Conservation (phyloP, 2,113 vertebrate species). For the Ophthalmotilapia sp. region DNA sequence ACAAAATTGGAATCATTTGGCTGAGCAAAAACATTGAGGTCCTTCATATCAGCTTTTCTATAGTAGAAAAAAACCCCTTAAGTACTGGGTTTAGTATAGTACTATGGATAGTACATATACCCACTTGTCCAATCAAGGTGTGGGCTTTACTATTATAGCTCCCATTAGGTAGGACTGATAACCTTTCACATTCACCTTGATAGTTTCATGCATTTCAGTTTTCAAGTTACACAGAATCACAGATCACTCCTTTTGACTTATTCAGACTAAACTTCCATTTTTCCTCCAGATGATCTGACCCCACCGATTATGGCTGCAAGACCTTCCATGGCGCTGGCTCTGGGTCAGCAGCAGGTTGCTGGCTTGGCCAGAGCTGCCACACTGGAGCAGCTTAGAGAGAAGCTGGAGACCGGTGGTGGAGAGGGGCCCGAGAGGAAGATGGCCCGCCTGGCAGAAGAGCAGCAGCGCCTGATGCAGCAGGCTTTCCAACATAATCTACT, state of each 20-base stretch:
- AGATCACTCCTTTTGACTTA: background rate
- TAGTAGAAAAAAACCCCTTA: background rate
- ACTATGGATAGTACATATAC: background rate
- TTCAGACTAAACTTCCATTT: background rate
- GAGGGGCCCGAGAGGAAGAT: constrained; percentile 88
- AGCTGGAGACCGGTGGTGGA: constrained; percentile 75
- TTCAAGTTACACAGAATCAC: background rate
- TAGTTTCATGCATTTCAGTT: background rate
- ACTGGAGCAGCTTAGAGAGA: constrained; percentile 88
- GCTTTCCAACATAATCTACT: constrained; percentile 90
- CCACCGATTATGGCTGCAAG: constrained; percentile 75
- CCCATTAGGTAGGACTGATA: background rate
- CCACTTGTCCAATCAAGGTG: background rate
- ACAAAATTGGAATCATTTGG: background rate
- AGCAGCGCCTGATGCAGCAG: constrained; percentile 91
- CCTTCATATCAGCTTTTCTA: background rate
- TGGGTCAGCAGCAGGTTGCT: constrained; percentile 79
- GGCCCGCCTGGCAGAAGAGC: constrained; percentile 80
- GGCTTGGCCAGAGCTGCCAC: constrained; percentile 76
- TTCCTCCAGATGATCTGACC: constrained; percentile 59
- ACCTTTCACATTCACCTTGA: background rate
- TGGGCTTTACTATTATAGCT: background rate
- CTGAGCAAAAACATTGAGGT: background rate
- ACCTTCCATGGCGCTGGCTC: constrained; percentile 72
- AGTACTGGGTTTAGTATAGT: background rate